phyloP scores from a whole-genome alignment of 2,888 invertebrate species.

The Meliscaeva auricollis region DNA sequence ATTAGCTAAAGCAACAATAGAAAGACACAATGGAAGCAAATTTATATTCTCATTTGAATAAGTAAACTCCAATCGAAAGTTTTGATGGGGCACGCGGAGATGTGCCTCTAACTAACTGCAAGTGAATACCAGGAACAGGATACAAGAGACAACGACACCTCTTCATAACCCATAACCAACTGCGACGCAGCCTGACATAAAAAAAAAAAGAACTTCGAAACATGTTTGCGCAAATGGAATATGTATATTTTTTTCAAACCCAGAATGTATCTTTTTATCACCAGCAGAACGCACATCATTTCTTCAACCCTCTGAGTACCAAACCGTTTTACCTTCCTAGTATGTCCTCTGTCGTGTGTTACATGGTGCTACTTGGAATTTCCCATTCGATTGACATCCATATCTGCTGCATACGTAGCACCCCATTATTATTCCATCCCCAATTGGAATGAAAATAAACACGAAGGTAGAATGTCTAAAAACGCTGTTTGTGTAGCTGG shows the following conservation, averaged over 20 bases:
- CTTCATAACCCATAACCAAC: constrained; percentile 3
- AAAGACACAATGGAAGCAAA: constrained; percentile 44
- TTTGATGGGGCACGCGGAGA: neutral
- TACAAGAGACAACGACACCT: constrained; percentile 41
- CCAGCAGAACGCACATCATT: constrained; percentile 15
- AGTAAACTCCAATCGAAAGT: constrained; percentile 64
- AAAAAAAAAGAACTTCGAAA: constrained; percentile 45
- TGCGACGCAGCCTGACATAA: too few relatives aligned
- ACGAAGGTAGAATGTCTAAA: constrained; percentile 28
- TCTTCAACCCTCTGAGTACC: neutral
- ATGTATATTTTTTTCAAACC: neutral
- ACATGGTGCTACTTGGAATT: constrained; percentile 63
- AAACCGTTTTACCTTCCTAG: constrained; percentile 11
- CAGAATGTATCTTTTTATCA: neutral
- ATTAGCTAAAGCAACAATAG: constrained; percentile 69
- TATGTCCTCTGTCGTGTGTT: constrained; percentile 31
- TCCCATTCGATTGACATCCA: constrained; percentile 55
- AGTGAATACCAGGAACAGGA: constrained; percentile 6
- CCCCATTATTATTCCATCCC: constrained; percentile 69
- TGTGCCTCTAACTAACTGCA: constrained; percentile 14
- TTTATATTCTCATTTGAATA: constrained; percentile 59
- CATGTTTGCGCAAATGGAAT: constrained; percentile 40
- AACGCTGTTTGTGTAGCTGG: neutral
- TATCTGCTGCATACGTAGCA: constrained; percentile 70
- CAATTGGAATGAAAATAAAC: constrained; percentile 72